A percentile compares a stretch with the other conserved stretches of the same genome.
Conservation (phyloP, 2,888 invertebrate genomes). For the Biston betularia region DNA sequence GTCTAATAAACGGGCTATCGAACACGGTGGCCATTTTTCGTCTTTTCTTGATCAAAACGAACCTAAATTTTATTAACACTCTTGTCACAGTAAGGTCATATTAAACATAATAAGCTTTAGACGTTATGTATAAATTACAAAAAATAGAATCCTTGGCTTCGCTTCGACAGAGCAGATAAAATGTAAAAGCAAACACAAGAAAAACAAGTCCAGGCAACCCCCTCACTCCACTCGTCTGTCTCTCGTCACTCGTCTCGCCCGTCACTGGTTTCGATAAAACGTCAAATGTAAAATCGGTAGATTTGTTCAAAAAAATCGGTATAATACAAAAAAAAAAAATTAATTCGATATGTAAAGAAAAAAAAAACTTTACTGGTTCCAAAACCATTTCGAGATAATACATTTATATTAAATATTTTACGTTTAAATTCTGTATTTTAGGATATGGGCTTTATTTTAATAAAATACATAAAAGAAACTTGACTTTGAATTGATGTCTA, state of each 20-base stretch:
- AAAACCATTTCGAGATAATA: no score
- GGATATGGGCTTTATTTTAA: no score
- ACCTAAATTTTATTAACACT: constrained; percentile 39
- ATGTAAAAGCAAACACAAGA: background rate
- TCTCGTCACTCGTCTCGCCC: background rate
- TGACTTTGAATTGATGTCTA: no score
- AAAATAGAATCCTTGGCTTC: constrained; percentile 3
- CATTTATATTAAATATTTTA: no score
- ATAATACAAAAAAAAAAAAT: no score
- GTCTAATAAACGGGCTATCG: constrained; percentile 87
- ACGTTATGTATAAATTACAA: constrained; percentile 5
- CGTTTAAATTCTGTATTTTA: no score
- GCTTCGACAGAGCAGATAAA: constrained; percentile 13
- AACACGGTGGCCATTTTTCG: constrained; percentile 87
- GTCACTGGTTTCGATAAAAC: no score
- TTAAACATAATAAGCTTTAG: constrained; percentile 27
- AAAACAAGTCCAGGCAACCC: background rate
- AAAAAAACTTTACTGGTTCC: no score
- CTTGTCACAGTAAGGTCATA: constrained; percentile 54
- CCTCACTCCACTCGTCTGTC: background rate
- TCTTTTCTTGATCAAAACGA: constrained; percentile 25
- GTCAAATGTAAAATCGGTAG: no score
- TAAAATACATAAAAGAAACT: no score
- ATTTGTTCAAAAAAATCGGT: no score
- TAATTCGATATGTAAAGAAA: no score